Evolutionary conservation across 1,140 invertebrate species (phyloP).

Genomic region (Aphaenogaster floridana): DNA sequence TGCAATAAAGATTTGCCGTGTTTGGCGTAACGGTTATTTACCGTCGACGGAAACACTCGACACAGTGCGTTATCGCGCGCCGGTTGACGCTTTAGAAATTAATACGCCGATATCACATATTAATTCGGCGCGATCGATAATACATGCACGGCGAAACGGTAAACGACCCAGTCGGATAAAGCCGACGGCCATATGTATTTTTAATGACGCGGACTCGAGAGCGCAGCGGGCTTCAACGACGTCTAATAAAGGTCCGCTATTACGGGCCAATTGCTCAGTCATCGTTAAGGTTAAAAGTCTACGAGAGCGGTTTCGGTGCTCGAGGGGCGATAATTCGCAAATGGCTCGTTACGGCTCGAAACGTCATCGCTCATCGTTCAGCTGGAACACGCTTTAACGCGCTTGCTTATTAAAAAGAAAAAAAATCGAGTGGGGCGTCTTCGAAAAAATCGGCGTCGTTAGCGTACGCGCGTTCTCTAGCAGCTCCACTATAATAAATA

Average conservation of each 20-base stretch:
- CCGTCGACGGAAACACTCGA: constrained; percentile 49
- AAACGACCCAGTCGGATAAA: constrained; percentile 41
- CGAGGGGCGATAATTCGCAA: constrained; percentile 75
- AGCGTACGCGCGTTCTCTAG: neutral
- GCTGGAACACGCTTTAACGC: constrained; percentile 23
- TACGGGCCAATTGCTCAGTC: constrained; percentile 70
- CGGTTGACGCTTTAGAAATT: constrained; percentile 63
- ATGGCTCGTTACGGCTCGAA: constrained; percentile 62
- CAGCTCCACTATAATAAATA: constrained; percentile 14
- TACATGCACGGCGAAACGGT: constrained; percentile 46
- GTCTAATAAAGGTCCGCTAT: constrained; percentile 69
- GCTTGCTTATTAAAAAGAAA: constrained; percentile 10
- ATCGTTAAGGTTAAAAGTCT: constrained; percentile 72
- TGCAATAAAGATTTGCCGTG: constrained; percentile 57
- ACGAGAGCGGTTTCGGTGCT: constrained; percentile 72
- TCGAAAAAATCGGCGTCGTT: constrained; percentile 45
- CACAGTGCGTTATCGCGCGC: constrained; percentile 54
- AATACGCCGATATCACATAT: constrained; percentile 62
- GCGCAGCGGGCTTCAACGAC: constrained; percentile 54
- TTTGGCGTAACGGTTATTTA: constrained; percentile 57
- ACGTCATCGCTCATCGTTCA: constrained; percentile 55
- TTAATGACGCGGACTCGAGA: constrained; percentile 40
- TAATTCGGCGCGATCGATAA: constrained; percentile 63
- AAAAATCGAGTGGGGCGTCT: constrained; percentile 39
- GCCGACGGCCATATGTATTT: constrained; percentile 46